Evolutionary conservation across 2,113 vertebrate genomes (phyloP), one percentile per base, ranked within the genome.

Genomic region (Sardina pilchardus): DNA sequence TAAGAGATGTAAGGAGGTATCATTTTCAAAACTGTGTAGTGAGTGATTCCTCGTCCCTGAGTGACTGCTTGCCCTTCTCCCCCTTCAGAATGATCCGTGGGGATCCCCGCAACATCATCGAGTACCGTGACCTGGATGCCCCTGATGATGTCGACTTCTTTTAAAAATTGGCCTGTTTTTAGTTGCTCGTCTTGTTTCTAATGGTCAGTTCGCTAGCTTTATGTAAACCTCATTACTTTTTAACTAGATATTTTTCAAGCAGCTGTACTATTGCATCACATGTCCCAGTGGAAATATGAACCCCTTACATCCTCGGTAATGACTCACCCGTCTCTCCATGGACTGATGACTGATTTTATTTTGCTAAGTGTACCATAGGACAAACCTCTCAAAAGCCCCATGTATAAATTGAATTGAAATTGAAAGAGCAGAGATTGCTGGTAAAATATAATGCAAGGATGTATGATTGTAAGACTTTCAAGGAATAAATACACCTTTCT

Each of bases 141-240:
- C 97, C 97, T 0, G 97, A 98, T 9, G 97, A 98, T 1, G 95
- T 97, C 44, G 97, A 98, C 86, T 98, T 98, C 94, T 98, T 98
- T 93, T 98, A 95, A 90, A 90, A 81, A 42, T 24, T 24, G 39
- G 81, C 86, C 6, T 59, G 53, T 2, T 87, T 80, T n/a, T 59
- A 44, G 59, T 86, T 8, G 83, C 50, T 84, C 8, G 56, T 89
- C 21, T 26, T 59, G 45, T 87, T 82, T 53, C 67, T 2, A 63
- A 36, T 17, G 14, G 67, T 78, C 71, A 16, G 3, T 36, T 59
- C 30, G 14, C 71, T 78, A 36, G 34, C 71, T 78, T 34, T 78
- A 78, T 78, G 71, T 78, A 34, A 2, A 14, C 30, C 4, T 17
- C 71, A 78, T 78, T 36, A 10, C 36, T 78, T 78, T 78, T 78